Base-by-base conservation (phyloP, 2,113 vertebrate species). In the Gnathonemus echidnorhynchus region DNA sequence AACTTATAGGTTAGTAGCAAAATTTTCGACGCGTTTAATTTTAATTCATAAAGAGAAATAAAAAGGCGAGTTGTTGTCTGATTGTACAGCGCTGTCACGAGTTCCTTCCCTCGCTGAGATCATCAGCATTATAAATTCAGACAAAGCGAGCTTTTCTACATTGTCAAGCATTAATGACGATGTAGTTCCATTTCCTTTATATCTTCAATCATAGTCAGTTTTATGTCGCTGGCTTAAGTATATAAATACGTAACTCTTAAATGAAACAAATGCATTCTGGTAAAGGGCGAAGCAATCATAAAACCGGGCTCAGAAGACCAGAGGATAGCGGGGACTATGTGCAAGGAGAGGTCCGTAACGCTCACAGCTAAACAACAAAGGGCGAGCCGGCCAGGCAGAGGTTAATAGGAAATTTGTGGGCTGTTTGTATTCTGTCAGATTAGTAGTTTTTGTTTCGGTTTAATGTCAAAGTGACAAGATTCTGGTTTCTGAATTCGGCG, bases 381-480 rank as follows among this genome's bases (percentile, higher is more conserved):
- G 49, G 70, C 87, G 42, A 45, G 49, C 31, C 9, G n/a, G 90
- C 90, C 86, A 42, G 45, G 88, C 35, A 90, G 62, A 89, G 92
- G 93, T 93, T 90, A 91, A 92, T 90, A 90, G 91, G 92, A 94
- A 92, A 93, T 90, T 88, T 91, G 90, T 89, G 90, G 90, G 89
- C 91, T 91, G 91, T 86, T 62, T 93, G 87, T 92, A 87, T 91
- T 93, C 90, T 53, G 88, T 49, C 10, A 83, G 91, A 90, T 92
- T 91, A 77, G 91, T 90, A 90, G 91, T 93, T 94, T 93, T 94
- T 93, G 91, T 93, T 94, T 93, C 92, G 90, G 91, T 94, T 94
- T 93, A 92, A 90, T 89, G 90, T 94, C 87, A 21, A 92, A 62
- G 92, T 94, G 92, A 90, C 92, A 93, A 77, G 88, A 88, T 93